Evolutionary conservation across 2,888 invertebrate species (phyloP).

Genomic region (Ennomos quercinarius): DNA sequence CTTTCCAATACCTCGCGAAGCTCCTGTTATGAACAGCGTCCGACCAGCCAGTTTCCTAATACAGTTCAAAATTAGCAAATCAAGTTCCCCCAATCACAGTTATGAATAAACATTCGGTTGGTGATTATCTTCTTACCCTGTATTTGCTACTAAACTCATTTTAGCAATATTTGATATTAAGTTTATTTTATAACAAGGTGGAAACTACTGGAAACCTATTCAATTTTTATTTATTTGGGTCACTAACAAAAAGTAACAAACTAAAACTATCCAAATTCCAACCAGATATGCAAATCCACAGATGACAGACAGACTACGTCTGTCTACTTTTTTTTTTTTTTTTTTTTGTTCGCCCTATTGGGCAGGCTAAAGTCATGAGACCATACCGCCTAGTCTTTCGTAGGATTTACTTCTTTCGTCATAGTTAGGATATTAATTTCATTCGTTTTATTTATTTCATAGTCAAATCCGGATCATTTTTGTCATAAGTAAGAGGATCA

Average conservation of each 20-base stretch:
- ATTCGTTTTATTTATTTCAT: no score
- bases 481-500: no score
- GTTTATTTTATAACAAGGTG: slow-evolving; percentile 6
- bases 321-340: no score
- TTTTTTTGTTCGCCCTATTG: no score
- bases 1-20: slow-evolving; percentile 98
- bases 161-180: slow-evolving; percentile 36
- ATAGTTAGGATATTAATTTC: no score
- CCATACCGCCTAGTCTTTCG: no score
- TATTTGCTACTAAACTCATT: slow-evolving; percentile 82
- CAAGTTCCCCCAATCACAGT: slow-evolving; percentile 10
- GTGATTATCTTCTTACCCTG: slow-evolving; percentile 69
- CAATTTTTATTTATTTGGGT: slow-evolving; percentile 1
- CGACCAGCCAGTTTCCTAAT: slow-evolving; percentile 90
- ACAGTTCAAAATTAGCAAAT: slow-evolving; percentile 38
- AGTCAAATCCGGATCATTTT: no score
- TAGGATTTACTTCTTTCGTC: no score
- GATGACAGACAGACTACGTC: no score
- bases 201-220: not conserved
- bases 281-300: slow-evolving; percentile 14
- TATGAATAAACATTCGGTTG: not conserved
- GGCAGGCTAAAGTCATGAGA: no score
- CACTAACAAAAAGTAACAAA: slow-evolving; percentile 1
- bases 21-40: slow-evolving; percentile 98
- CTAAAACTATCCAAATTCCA: slow-evolving; percentile 20